Base-by-base conservation (phyloP, 2,888 invertebrate species). In the Drosophila diplacantha region DNA sequence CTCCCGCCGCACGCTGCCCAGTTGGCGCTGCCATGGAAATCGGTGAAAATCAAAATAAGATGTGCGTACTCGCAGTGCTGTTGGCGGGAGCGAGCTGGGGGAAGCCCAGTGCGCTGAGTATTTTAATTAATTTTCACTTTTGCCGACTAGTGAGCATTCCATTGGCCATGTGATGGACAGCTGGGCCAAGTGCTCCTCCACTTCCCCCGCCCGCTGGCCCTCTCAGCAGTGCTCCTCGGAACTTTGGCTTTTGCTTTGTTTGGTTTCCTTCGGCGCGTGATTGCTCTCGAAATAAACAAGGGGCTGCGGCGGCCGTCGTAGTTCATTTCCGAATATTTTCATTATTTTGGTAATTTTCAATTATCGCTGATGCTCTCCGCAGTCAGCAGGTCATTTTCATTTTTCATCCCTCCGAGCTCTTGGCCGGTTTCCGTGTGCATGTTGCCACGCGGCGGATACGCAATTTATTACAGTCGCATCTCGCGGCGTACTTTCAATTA, bases 91-190 rank as follows among this genome's bases (percentile, higher is more conserved):
- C 16, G 39, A 18, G 6, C 14, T 20, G 22, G 34, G 34, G 63
- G 51, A 53, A 44, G n/a, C 29, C 38, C 44, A 32, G 32, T 20
- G 16, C 22, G 24, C 26, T 50, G 31, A 46, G 44, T 47, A 63
- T 68, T 82, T 78, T 74, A 77, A 78, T 82, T 82, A 80, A 82
- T 77, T 74, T 78, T 70, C 63, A 60, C 58, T 81, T 78, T 61
- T 56, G 38, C 44, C 53, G 46, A 61, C 63, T 74, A 63, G 53
- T 49, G 59, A 47, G 71, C 43, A 69, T 62, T 53, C 64, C 47
- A 57, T 34, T 37, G 56, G 49, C 49, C 52, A 73, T 49, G 47
- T 60, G 68, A 68, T 55, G 29, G 55, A 68, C 69, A 61, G 60
- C 60, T 54, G 49, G 35, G 34, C 20, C 34, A 32, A 34, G 37